A percentile compares a stretch with the other conserved stretches of the same genome.
These are phyloP conservation scores for Mormyrops attenuatus DNA, from an alignment of 2,797 vertebrate species.

Conservation along the genomic window DNA sequence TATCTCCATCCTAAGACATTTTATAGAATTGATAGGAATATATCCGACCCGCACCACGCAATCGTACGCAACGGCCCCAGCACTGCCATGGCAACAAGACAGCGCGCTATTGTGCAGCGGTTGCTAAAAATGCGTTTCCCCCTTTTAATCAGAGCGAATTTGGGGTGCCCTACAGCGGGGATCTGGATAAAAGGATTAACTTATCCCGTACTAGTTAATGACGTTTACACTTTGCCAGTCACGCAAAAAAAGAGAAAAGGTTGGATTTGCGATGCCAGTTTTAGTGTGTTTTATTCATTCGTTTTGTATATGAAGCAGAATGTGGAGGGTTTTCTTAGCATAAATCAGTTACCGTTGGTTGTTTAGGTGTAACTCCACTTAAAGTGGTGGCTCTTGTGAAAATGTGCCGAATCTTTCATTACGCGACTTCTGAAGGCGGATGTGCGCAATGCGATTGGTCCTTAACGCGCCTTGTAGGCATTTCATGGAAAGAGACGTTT, in stretches of 20 bases:
- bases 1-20: slow-evolving; percentile 73
- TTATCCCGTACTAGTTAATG: slow-evolving; percentile 73
- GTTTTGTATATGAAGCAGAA: slow-evolving; percentile 42
- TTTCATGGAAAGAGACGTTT: background rate
- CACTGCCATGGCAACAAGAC: slow-evolving; percentile 72
- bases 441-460: background rate
- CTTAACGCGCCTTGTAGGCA: background rate
- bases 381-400: slow-evolving; percentile 14
- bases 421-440: background rate
- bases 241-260: slow-evolving; percentile 61
- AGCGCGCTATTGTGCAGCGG: slow-evolving; percentile 64
- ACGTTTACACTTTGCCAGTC: slow-evolving; percentile 66
- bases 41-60: slow-evolving; percentile 55
- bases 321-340: slow-evolving; percentile 32
- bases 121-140: slow-evolving; percentile 70
- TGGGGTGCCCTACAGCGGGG: slow-evolving; percentile 74
- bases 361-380: slow-evolving; percentile 34
- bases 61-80: slow-evolving; percentile 65
- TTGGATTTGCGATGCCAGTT: slow-evolving; percentile 61
- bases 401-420: background rate
- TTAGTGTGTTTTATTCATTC: slow-evolving; percentile 50
- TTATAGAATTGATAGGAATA: slow-evolving; percentile 75
- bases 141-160: slow-evolving; percentile 73
- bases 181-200: slow-evolving; percentile 77
- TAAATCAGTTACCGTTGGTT: slow-evolving; percentile 38